Percentiles rank a stretch among this genome's conserved stretches.
Evolutionary conservation across 2,888 invertebrate species (phyloP).

Genomic region (Tetrapedia diversipes): DNA sequence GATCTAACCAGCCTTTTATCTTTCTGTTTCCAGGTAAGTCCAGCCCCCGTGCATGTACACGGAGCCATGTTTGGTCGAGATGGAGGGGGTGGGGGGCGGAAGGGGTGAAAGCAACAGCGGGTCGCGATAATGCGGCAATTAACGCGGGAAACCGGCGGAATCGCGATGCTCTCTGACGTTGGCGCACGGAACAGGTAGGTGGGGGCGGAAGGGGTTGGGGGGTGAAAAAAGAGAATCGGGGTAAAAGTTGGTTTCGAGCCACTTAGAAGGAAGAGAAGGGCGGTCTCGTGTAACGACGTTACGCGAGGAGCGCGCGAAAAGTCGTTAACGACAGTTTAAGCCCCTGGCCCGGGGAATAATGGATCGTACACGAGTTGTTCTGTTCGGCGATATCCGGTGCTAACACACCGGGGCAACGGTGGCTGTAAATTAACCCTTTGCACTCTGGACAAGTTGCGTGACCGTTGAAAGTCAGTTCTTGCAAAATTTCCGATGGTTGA

Average conservation of each 20-base stretch:
- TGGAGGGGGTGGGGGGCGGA: not conserved
- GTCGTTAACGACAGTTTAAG: conserved; percentile 68
- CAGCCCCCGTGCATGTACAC: conserved; percentile 30
- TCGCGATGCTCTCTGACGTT: conserved; percentile 35
- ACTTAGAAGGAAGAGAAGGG: conserved; percentile 50
- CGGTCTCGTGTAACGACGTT: conserved; percentile 45
- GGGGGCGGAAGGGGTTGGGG: not conserved
- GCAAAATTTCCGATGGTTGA: too few species aligned
- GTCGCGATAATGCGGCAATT: conserved; percentile 58
- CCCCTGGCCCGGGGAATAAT: conserved; percentile 55
- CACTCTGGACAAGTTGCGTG: too few species aligned
- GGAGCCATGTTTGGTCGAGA: not conserved
- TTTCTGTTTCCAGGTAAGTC: conserved; percentile 74
- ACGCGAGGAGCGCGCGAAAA: conserved; percentile 50
- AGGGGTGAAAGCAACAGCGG: conserved; percentile 40
- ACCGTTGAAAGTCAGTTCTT: too few species aligned
- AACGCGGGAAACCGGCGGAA: conserved; percentile 46
- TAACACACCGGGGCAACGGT: conserved; percentile 60
- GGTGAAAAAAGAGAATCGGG: conserved; percentile 12
- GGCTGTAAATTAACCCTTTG: too few species aligned
- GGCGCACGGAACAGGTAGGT: conserved; percentile 41
- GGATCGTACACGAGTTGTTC: conserved; percentile 57
- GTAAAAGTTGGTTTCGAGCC: conserved; percentile 48
- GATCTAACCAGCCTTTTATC: conserved; percentile 51
- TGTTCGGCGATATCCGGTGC: conserved; percentile 66